phyloP scores from a whole-genome alignment of 2,888 invertebrate species.

The Agrotis clavis region DNA sequence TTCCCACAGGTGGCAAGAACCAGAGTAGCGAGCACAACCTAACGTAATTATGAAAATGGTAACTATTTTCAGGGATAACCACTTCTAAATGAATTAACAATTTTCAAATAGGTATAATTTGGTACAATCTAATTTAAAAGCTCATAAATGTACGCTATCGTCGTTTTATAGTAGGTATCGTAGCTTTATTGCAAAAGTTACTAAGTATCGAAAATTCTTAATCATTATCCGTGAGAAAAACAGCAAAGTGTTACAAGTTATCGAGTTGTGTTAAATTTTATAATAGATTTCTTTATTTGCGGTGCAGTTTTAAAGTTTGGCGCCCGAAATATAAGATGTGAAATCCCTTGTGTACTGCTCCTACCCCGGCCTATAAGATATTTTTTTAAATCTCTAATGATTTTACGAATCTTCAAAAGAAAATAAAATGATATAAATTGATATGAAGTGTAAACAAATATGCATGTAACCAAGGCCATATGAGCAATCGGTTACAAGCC shows the following conservation, averaged over 20 bases:
- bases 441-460: constrained; percentile 84
- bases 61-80: constrained; percentile 90
- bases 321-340: constrained; percentile 72
- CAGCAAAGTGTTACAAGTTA: constrained; percentile 35
- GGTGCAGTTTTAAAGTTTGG: constrained; percentile 52
- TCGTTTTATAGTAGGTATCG: constrained; percentile 42
- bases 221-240: constrained; percentile 51
- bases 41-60: constrained; percentile 87
- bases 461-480: constrained; percentile 88
- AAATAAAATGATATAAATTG: constrained; percentile 76
- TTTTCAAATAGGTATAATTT: constrained; percentile 58
- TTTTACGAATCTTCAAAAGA: constrained; percentile 81
- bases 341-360: constrained; percentile 84
- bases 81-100: constrained; percentile 76
- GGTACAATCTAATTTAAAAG: constrained; percentile 58
- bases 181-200: constrained; percentile 49
- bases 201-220: constrained; percentile 53
- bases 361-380: constrained; percentile 82
- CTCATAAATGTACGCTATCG: constrained; percentile 45
- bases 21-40: constrained; percentile 89
- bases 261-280: constrained; percentile 35
- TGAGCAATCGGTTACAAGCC: constrained; percentile 86
- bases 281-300: constrained; percentile 34
- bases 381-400: constrained; percentile 82
- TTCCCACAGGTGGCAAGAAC: constrained; percentile 89